Conservation (phyloP, 2,113 vertebrate genomes). For the Calonectris borealis region DNA sequence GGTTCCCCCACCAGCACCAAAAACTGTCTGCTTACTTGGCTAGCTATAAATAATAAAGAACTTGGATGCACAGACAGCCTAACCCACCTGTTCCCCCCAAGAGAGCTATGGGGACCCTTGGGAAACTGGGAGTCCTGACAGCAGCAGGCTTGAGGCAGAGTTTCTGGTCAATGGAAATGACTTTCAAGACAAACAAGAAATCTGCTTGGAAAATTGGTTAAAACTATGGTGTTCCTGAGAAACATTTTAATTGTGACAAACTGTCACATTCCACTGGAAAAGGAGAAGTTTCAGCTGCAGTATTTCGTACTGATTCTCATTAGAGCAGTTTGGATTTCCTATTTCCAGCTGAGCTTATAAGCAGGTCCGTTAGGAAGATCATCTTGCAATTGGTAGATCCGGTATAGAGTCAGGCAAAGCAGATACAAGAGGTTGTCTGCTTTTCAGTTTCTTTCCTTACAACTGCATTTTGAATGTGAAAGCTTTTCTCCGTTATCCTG, state of each 20-base stretch:
- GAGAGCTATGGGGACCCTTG: accelerated
- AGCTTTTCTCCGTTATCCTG: neutral
- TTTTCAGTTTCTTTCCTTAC: neutral
- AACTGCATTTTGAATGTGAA: neutral
- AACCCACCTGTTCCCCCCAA: neutral
- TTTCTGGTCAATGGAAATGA: neutral
- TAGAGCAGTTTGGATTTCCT: neutral
- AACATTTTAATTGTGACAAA: neutral
- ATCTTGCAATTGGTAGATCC: neutral
- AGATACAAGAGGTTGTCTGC: neutral
- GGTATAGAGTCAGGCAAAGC: neutral
- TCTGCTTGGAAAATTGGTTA: neutral
- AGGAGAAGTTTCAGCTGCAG: neutral
- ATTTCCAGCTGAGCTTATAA: neutral
- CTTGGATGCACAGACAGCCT: neutral
- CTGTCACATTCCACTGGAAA: neutral
- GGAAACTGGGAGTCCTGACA: neutral
- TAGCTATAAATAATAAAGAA: neutral
- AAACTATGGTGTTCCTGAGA: neutral
- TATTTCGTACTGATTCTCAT: neutral
- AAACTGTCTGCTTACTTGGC: neutral
- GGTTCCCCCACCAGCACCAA: neutral
- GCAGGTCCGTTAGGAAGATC: neutral
- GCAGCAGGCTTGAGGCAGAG: neutral
- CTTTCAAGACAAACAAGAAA: neutral